phyloP scores from a whole-genome alignment of 2,113 vertebrate genomes.

The Cromileptes altivelis region DNA sequence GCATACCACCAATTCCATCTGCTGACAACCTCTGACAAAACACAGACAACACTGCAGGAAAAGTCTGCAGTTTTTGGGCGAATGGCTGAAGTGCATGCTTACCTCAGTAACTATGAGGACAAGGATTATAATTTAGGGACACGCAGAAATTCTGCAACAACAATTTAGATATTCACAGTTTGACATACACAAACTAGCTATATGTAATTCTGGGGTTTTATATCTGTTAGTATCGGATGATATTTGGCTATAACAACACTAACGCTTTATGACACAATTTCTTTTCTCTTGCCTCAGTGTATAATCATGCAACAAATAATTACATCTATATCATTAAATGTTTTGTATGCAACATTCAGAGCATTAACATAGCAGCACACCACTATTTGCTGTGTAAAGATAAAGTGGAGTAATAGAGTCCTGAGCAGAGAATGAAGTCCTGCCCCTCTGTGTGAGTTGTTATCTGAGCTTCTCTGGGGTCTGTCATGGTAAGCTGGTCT shows the following conservation, averaged over 20 bases:
- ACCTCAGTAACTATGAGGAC: not conserved
- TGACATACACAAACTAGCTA: too few species aligned
- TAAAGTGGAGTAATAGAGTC: too few species aligned
- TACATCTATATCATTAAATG: not conserved
- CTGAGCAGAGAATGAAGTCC: too few species aligned
- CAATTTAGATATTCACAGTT: not conserved
- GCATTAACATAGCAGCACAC: too few species aligned
- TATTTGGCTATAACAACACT: not conserved
- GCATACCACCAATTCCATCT: constrained; percentile 66
- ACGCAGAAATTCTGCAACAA: not conserved
- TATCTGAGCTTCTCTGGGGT: too few species aligned
- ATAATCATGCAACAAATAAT: not conserved
- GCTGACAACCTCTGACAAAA: constrained; percentile 67
- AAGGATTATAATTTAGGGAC: not conserved
- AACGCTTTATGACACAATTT: not conserved
- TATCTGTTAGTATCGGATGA: not conserved
- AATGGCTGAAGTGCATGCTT: constrained; percentile 5
- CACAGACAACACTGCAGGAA: constrained; percentile 52
- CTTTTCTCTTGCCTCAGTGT: not conserved
- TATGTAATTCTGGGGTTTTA: not conserved
- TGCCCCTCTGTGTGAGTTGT: too few species aligned
- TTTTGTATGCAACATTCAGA: too few species aligned
- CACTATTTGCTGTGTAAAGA: too few species aligned
- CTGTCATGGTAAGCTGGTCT: too few species aligned
- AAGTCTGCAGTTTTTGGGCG: constrained; percentile 19